phyloP scores from a whole-genome alignment of 2,888 invertebrate genomes.

The Amphipyra berbera region DNA sequence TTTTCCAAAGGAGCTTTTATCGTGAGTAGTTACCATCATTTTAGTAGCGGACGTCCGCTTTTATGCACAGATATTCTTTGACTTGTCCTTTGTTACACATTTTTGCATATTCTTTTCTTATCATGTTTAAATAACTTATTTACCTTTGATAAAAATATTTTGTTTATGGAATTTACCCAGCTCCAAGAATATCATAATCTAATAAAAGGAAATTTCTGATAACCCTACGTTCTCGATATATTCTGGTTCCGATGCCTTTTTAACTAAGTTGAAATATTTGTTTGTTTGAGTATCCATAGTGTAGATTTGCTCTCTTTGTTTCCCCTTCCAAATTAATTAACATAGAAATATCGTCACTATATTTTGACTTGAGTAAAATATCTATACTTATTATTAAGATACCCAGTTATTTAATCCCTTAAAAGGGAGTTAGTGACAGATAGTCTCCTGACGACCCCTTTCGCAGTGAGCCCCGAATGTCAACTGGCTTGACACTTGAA shows the following conservation, averaged over 20 bases:
- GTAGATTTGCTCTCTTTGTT: too few relatives aligned
- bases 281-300: too few relatives aligned
- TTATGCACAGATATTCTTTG: conserved; percentile 15
- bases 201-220: too few relatives aligned
- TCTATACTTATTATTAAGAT: conserved; percentile 4
- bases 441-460: conserved; percentile 55
- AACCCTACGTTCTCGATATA: too few relatives aligned
- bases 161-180: too few relatives aligned
- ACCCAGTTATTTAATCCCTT: conserved; percentile 34
- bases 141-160: not conserved
- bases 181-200: too few relatives aligned
- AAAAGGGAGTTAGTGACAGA: conserved; percentile 40
- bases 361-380: not conserved
- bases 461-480: conserved; percentile 61
- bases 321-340: not conserved
- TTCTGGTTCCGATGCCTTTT: too few relatives aligned
- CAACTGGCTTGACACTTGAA: conserved; percentile 66
- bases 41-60: conserved; percentile 16
- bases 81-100: conserved; percentile 14
- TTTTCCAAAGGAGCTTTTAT: conserved; percentile 25
- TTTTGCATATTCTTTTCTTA: not conserved
- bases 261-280: too few relatives aligned
- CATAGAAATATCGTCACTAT: not conserved
- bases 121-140: not conserved
- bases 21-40: conserved; percentile 42